A percentile compares a stretch with the other conserved stretches of the same genome.
phyloP scores from a whole-genome alignment of 2,113 vertebrate genomes.

The Origma solitaria region DNA sequence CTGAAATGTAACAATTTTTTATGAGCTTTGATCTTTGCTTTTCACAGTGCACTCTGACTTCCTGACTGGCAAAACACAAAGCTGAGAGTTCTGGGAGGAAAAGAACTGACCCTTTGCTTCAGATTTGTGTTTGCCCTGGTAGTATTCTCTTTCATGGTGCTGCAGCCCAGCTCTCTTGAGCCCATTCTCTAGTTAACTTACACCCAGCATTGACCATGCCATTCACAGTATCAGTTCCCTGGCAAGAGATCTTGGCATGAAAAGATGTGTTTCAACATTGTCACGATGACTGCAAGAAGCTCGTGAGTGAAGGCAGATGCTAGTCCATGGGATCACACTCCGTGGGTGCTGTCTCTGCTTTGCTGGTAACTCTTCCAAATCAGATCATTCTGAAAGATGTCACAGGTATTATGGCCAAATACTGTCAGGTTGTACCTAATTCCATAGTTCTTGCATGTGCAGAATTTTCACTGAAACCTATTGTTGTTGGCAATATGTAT shows the following conservation, averaged over 20 bases:
- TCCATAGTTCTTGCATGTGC: background rate
- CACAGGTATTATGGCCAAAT: background rate
- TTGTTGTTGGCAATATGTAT: background rate
- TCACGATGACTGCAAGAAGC: background rate
- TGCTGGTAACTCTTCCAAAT: background rate
- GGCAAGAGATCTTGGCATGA: background rate
- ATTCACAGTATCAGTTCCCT: background rate
- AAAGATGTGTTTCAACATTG: background rate
- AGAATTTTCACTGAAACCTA: background rate
- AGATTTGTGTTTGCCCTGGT: background rate
- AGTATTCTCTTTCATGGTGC: background rate
- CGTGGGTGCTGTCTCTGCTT: background rate
- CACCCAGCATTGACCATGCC: background rate
- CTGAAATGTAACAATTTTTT: background rate
- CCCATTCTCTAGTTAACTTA: background rate
- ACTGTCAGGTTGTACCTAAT: background rate
- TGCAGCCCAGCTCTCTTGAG: rapidly evolving
- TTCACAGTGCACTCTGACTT: background rate
- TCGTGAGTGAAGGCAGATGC: background rate
- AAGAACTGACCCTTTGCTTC: background rate
- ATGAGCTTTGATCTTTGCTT: background rate
- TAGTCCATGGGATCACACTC: background rate
- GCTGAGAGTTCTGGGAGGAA: background rate
- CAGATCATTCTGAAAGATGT: background rate
- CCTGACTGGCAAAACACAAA: background rate